Percentiles rank a stretch among this genome's conserved stretches.
These are phyloP conservation scores for Acipenser oxyrinchus DNA, from an alignment of 2,797 vertebrate genomes.

Conservation along the genomic window DNA sequence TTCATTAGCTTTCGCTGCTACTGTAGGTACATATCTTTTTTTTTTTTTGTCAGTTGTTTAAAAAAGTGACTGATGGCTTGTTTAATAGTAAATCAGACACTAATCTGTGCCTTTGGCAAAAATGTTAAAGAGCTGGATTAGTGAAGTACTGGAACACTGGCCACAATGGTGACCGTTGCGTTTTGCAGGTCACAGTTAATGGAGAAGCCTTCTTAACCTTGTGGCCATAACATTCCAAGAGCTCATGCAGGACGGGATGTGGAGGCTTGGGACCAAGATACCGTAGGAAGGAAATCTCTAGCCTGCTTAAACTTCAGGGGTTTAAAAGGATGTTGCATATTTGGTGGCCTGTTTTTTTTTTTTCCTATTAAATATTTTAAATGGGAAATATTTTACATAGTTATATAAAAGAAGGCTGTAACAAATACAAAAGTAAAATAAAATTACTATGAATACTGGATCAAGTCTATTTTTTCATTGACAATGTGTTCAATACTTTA, in stretches of 20 bases:
- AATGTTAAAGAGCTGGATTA: slow-evolving; percentile 51
- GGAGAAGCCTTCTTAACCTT: slow-evolving; percentile 50
- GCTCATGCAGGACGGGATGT: slow-evolving; percentile 23
- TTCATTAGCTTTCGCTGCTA: background rate
- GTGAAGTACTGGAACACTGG: slow-evolving; percentile 32
- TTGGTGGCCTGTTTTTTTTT: background rate
- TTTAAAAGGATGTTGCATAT: background rate
- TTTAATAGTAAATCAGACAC: slow-evolving; percentile 10
- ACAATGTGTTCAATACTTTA: too few relatives aligned
- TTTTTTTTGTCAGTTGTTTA: slow-evolving; percentile 4
- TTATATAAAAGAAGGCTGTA: too few relatives aligned
- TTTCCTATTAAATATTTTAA: too few relatives aligned
- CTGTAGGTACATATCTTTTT: background rate
- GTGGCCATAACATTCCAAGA: slow-evolving; percentile 51
- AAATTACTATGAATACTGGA: too few relatives aligned
- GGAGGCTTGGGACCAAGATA: slow-evolving; percentile 10
- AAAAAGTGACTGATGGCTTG: slow-evolving; percentile 12
- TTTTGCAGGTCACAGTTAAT: slow-evolving; percentile 58
- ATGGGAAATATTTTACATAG: too few relatives aligned
- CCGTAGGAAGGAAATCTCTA: background rate
- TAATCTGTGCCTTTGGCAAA: slow-evolving; percentile 47
- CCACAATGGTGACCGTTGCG: slow-evolving; percentile 43
- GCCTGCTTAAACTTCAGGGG: background rate
- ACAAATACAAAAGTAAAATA: too few relatives aligned
- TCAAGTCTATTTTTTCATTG: too few relatives aligned